These are phyloP conservation scores for Bothrops jararaca DNA, from an alignment of 2,113 vertebrate genomes.

Conservation along the genomic window DNA sequence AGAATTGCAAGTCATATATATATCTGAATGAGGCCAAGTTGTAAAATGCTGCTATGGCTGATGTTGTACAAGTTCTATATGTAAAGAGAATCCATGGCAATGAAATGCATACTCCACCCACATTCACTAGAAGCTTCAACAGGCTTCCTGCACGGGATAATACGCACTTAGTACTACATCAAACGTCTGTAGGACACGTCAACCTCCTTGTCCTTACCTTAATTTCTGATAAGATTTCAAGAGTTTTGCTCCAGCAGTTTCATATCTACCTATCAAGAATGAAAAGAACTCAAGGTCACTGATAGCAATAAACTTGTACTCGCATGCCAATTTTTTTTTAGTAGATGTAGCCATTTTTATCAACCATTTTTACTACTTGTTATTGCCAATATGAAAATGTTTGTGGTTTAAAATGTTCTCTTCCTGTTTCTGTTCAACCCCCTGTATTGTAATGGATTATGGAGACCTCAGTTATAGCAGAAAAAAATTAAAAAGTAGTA, in stretches of 20 bases:
- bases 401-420: neutral
- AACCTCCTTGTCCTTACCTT: slow-evolving; percentile 71
- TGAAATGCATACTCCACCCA: neutral
- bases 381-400: neutral
- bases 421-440: neutral
- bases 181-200: neutral
- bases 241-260: slow-evolving; percentile 80
- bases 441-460: neutral
- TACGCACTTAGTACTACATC: neutral
- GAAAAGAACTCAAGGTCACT: slow-evolving; percentile 24
- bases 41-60: neutral
- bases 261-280: slow-evolving; percentile 73
- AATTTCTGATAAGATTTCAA: slow-evolving; percentile 77
- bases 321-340: neutral
- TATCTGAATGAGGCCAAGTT: neutral
- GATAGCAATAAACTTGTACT: neutral
- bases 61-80: too few relatives aligned
- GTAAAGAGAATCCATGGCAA: neutral
- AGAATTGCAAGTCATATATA: neutral
- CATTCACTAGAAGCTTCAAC: neutral
- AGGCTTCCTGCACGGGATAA: neutral
- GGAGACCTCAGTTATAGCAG: neutral
- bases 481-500: neutral
- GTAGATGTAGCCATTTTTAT: neutral
- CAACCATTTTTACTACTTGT: neutral